Evolutionary conservation across 2,888 invertebrate genomes (phyloP).

Genomic region (Anthophora plumipes): DNA sequence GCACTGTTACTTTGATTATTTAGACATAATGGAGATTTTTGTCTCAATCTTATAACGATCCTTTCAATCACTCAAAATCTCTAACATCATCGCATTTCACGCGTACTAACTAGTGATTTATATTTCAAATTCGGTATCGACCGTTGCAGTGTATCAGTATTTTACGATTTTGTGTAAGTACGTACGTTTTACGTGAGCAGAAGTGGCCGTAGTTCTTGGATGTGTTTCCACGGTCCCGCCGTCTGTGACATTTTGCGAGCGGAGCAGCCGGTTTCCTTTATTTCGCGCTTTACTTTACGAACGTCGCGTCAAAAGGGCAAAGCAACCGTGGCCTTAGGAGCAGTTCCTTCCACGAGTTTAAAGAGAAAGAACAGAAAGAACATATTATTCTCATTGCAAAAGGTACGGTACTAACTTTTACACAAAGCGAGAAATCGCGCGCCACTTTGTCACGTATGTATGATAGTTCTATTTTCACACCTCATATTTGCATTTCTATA

Average conservation of each 20-base stretch:
- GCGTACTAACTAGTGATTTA: not conserved
- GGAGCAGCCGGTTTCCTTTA: constrained; percentile 50
- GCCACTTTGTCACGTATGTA: constrained; percentile 37
- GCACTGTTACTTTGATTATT: not conserved
- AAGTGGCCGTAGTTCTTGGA: constrained; percentile 38
- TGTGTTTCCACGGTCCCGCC: constrained; percentile 29
- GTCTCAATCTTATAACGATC: no score
- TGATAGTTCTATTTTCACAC: constrained; percentile 9
- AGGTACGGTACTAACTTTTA: constrained; percentile 29
- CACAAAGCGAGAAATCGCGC: constrained; percentile 26
- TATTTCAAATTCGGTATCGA: constrained; percentile 26
- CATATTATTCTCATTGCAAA: constrained; percentile 42
- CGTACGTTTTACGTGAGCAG: constrained; percentile 42
- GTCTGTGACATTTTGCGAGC: constrained; percentile 59
- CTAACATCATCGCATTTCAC: not conserved
- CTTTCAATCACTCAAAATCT: not conserved
- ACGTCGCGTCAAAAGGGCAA: constrained; percentile 40
- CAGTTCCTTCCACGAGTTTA: constrained; percentile 36
- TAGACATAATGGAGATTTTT: not conserved
- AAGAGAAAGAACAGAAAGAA: constrained; percentile 26
- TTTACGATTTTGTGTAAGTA: constrained; percentile 50
- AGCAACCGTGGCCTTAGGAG: constrained; percentile 36
- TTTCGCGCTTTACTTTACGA: constrained; percentile 48
- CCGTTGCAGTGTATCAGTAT: constrained; percentile 22
- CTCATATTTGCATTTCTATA: not conserved